Evolutionary conservation across 2,888 invertebrate genomes (phyloP), one percentile per base, ranked within the genome.

Genomic region (Muscina levida): DNA sequence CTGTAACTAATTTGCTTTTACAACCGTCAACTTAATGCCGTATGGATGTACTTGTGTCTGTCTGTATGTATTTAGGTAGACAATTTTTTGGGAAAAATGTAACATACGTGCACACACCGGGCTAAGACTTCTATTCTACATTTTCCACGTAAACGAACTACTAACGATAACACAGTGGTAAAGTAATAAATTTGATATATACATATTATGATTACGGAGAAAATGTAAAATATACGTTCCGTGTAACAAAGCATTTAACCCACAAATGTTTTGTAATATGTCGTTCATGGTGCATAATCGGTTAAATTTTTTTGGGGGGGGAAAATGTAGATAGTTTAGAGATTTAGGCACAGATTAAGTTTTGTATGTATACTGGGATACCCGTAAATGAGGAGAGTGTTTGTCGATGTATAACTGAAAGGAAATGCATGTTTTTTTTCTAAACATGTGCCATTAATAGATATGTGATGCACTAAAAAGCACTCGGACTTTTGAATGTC

Each of bases 101-200:
- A 1, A 31, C 22, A 57, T 5, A 57, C 31, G 31, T 6, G 39
- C 37, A 59, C 59, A 59, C 1, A 37, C 39, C 17, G 11, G 31
- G 2, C 24, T 11, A 22, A 17, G 31, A 31, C 10, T 13, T n/a
- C n/a, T 46, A n/a, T 48, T 70, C 42, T 44, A 79, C 72, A 72
- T 72, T 76, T 80, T 80, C 80, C 59, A 57, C 26, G 57, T 79
- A 80, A 77, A 72, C 56, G 46, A 31, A 31, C 22, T 24, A 22
- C 10, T 24, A 10, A 65, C 39, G 24, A 68, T 59, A 79, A 42
- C 22, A 51, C 59, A 31, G 44, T 11, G 39, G n/a, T 62, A 51
- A 59, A 53, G 68, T 74, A 37, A 80, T 76, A 80, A 76, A 80
- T 80, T 76, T 65, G 42, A 70, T 76, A 46, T 65, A 11, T 76